Evolutionary conservation across 2,888 invertebrate genomes (phyloP).

Genomic region (Lucinisca nassula): DNA sequence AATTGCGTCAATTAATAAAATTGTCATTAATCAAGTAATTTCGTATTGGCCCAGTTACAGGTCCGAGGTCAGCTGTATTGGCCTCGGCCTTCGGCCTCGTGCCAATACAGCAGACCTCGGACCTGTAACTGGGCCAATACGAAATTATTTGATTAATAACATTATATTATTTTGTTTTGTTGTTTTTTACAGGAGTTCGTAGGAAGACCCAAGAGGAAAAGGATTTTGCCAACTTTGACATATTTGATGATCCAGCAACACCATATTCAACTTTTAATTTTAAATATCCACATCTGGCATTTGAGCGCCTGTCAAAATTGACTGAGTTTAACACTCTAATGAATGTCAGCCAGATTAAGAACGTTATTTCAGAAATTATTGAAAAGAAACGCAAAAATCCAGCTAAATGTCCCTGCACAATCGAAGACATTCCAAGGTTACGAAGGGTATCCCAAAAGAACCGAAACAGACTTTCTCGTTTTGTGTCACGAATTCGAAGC

Average conservation of each 20-base stretch:
- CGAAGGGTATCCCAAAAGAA: conserved; percentile 76
- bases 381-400: conserved; percentile 74
- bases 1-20: too few species aligned
- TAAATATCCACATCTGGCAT: conserved; percentile 87
- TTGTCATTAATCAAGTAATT: too few species aligned
- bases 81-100: too few species aligned
- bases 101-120: too few species aligned
- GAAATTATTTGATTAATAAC: too few species aligned
- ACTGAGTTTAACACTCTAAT: conserved; percentile 88
- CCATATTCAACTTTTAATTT: conserved; percentile 89
- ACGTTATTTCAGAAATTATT: conserved; percentile 82
- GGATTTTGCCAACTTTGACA: conserved; percentile 88
- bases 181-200: conserved; percentile 84
- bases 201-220: conserved; percentile 87
- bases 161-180: too few species aligned
- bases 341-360: conserved; percentile 86
- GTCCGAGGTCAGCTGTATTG: too few species aligned
- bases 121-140: too few species aligned
- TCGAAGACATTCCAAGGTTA: conserved; percentile 74
- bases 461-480: conserved; percentile 68
- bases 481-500: conserved; percentile 65
- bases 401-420: conserved; percentile 70
- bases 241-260: conserved; percentile 88
- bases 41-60: too few species aligned
- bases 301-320: conserved; percentile 88